Percentiles rank a stretch among this genome's conserved stretches.
Conservation (phyloP, 53 echinoderm and acorn worm genomes). For the Patiria pectinifera region DNA sequence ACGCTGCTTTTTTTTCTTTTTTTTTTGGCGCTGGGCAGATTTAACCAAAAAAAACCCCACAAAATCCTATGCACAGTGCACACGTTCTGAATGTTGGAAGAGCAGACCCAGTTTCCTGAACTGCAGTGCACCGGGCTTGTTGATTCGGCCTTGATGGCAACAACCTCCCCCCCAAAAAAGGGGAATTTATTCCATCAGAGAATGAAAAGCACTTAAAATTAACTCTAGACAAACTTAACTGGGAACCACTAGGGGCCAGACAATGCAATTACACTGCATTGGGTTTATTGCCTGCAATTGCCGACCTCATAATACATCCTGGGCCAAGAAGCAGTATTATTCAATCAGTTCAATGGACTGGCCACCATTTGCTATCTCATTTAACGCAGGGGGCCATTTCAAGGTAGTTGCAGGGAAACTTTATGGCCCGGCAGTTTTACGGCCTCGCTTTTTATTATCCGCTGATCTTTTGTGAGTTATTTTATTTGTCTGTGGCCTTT, state of each 20-base stretch:
- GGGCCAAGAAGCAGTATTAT: neutral
- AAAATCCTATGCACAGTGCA: too few relatives aligned
- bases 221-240: slow-evolving; percentile 31
- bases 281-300: slow-evolving; percentile 13
- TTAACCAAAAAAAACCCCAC: too few relatives aligned
- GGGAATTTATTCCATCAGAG: neutral
- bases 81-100: neutral
- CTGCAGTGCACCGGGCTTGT: neutral
- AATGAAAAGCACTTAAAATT: slow-evolving; percentile 27
- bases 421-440: slow-evolving; percentile 55
- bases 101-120: neutral
- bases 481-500: slow-evolving; percentile 48
- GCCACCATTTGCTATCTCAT: slow-evolving; percentile 22
- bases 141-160: neutral
- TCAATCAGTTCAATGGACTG: slow-evolving; percentile 15
- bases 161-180: neutral
- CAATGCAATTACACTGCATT: neutral
- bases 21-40: neutral
- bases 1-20: neutral
- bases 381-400: slow-evolving; percentile 60
- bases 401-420: slow-evolving; percentile 50
- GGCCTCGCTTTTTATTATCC: slow-evolving; percentile 53
- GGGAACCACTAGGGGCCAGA: slow-evolving; percentile 9
- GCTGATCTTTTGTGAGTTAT: slow-evolving; percentile 47
- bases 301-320: neutral